Base-by-base conservation (phyloP, 2,113 vertebrate species). In the Oncorhynchus gorbuscha region DNA sequence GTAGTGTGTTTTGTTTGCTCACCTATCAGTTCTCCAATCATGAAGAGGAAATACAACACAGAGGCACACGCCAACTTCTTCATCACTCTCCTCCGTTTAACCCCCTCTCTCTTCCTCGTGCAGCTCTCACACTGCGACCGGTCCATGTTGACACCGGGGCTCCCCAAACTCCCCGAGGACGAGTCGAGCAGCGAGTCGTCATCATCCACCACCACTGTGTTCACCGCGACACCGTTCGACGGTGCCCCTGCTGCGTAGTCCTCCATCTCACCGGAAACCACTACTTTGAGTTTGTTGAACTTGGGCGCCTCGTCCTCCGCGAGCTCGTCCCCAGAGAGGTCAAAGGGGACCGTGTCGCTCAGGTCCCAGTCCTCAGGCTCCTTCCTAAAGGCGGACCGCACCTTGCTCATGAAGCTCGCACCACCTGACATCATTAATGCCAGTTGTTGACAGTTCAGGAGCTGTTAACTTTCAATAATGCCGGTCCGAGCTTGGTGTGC, bases 11-110 rank as follows among this genome's bases (percentile, higher is more conserved):
- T 24, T 83, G 51, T 55, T 16, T 55, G 51, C 94, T 96, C 93
- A 99, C 98, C 98, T 80, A 97, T 79, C 16, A 99, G 94, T 84
- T 99, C 98, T 7, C 95, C 98, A 0, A 93, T 88, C 96, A 98
- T 99, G 86, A 99, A 99, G 30, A 98, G 91, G 12, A 96, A 91
- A 81, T 99, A 99, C 0, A 99, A 94, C n/a, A 93, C 5, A 0
- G 96, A 96, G 0, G 97, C 97, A 0, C 95, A 70, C 39, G 83
- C 78, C 20, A 99, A 85, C 66, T 93, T 94, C 89, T 91, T 95
- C 90, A 96, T 96, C 86, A 95, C 95, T 69, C 65, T 91, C 75
- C 86, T 87, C 82, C 94, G 95, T 71, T 85, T 93, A 45, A 85
- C 78, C 4, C 30, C 74, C 81, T 98, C 97, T 35, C 90, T 89